Evolutionary conservation across 2,113 vertebrate species (phyloP).

Genomic region (Sarotherodon lohbergeri): DNA sequence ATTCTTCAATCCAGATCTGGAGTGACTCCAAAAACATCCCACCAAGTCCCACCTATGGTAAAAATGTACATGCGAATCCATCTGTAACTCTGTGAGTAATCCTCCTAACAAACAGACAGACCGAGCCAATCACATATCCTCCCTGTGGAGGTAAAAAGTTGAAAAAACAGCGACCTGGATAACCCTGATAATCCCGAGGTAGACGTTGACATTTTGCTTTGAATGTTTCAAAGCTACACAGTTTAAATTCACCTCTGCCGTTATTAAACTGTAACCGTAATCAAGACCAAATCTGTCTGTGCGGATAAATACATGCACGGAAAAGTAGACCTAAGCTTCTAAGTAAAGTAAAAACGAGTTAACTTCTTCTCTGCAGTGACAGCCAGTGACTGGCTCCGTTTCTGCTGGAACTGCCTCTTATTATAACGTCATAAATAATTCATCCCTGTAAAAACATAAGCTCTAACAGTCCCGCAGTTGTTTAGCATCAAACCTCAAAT

Average conservation of each 20-base stretch:
- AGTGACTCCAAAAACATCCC: not conserved
- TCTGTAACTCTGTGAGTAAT: not conserved
- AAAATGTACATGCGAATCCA: not conserved
- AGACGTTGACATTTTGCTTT: not conserved
- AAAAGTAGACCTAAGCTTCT: not conserved
- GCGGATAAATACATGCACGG: not conserved
- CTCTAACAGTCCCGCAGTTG: not conserved
- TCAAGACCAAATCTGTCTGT: not conserved
- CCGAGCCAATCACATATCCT: not conserved
- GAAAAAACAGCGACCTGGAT: not conserved
- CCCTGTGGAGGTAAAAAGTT: not conserved
- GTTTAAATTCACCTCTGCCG: not conserved
- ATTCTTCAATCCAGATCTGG: not conserved
- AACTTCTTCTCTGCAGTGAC: not conserved
- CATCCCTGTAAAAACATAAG: not conserved
- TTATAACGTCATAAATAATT: conserved; percentile 27
- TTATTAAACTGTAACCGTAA: not conserved
- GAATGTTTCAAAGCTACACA: not conserved
- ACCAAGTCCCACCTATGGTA: not conserved
- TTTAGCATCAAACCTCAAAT: conserved; percentile 5
- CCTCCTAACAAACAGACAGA: not conserved
- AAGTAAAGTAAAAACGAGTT: not conserved
- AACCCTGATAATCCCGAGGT: not conserved
- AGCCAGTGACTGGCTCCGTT: not conserved
- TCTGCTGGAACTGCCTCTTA: not conserved